Conservation (phyloP, 2,888 invertebrate species). For the Oscheius myriophilus region DNA sequence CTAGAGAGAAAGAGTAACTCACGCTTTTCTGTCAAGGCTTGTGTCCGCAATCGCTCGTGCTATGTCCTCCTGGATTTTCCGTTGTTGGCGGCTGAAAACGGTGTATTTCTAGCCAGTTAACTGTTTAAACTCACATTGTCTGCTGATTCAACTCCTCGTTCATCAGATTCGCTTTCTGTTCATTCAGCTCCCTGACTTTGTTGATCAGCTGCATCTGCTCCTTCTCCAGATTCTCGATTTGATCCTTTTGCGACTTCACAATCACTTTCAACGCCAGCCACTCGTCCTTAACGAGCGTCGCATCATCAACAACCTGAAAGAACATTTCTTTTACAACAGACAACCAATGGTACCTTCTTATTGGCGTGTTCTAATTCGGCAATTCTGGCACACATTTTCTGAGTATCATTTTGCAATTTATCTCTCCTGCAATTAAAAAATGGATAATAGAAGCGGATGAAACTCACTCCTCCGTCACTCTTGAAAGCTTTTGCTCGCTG, state of each 20-base stretch:
- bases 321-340: not conserved
- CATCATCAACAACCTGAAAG: slow-evolving; percentile 31
- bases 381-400: slow-evolving; percentile 32
- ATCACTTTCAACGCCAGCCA: slow-evolving; percentile 37
- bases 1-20: slow-evolving; percentile 14
- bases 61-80: slow-evolving; percentile 37
- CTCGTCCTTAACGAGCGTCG: slow-evolving; percentile 49
- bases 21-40: slow-evolving; percentile 33
- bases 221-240: slow-evolving; percentile 76
- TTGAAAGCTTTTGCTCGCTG: slow-evolving; percentile 23
- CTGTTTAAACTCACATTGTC: slow-evolving; percentile 31
- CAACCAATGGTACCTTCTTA: slow-evolving; percentile 10
- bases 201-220: slow-evolving; percentile 87
- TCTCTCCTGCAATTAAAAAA: slow-evolving; percentile 36
- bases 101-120: not conserved
- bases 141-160: slow-evolving; percentile 43
- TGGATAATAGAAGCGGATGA: not conserved
- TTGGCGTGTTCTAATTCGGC: slow-evolving; percentile 38
- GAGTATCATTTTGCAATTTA: slow-evolving; percentile 26
- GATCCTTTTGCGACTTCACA: slow-evolving; percentile 13
- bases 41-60: slow-evolving; percentile 36
- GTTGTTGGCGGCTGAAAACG: slow-evolving; percentile 37
- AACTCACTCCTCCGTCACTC: slow-evolving; percentile 31
- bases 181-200: slow-evolving; percentile 88
- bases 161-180: slow-evolving; percentile 38